Percentiles rank a stretch among this genome's conserved stretches.
These are phyloP conservation scores for Augochlorella aurata DNA, from an alignment of 2,888 invertebrate species.

Conservation along the genomic window DNA sequence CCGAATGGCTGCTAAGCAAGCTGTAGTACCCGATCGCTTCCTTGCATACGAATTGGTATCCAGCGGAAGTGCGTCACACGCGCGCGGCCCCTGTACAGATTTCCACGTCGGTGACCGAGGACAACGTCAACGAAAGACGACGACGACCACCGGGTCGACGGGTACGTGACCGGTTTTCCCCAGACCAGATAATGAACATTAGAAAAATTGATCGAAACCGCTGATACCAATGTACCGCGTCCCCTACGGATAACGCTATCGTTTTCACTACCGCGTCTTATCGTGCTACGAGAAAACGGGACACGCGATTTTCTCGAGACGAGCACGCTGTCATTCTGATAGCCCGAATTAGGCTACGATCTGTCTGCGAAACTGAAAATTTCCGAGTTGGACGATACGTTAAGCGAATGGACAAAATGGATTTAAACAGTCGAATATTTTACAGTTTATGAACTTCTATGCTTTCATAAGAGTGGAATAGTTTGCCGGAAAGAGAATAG, in stretches of 20 bases:
- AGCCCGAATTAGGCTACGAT: too few species aligned
- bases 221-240: slow-evolving; percentile 23
- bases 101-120: slow-evolving; percentile 65
- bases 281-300: neutral
- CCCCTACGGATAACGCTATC: neutral
- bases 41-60: slow-evolving; percentile 78
- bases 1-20: slow-evolving; percentile 80
- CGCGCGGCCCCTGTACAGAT: slow-evolving; percentile 58
- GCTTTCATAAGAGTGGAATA: too few species aligned
- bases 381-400: too few species aligned
- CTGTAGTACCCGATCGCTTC: slow-evolving; percentile 80
- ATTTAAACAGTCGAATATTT: too few species aligned
- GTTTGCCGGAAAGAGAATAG: too few species aligned
- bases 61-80: slow-evolving; percentile 81
- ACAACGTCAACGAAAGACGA: neutral
- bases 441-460: too few species aligned
- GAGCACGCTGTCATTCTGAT: too few species aligned
- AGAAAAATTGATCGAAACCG: slow-evolving; percentile 23
- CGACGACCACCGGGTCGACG: slow-evolving; percentile 37
- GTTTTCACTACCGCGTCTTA: neutral
- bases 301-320: neutral
- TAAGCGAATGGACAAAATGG: too few species aligned
- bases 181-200: slow-evolving; percentile 29
- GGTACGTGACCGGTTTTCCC: slow-evolving; percentile 45
- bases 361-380: too few species aligned